Evolutionary conservation across 2,888 invertebrate species (phyloP).

Genomic region (Baronia brevicornis): DNA sequence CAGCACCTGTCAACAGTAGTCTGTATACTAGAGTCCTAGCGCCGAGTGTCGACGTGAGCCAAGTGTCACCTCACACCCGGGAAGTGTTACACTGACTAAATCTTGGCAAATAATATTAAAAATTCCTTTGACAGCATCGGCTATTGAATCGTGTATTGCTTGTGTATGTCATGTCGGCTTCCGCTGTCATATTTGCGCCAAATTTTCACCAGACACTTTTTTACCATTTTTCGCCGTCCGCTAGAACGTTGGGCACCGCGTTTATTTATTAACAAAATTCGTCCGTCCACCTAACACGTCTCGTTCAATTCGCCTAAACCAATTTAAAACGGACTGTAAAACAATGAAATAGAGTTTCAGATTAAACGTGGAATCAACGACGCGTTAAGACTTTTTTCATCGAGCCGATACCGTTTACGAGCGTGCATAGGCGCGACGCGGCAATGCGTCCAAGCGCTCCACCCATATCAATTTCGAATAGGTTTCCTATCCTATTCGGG

Average conservation of each 20-base stretch:
- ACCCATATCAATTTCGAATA: conserved; percentile 75
- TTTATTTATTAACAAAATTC: conserved; percentile 76
- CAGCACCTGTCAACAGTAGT: conserved; percentile 37
- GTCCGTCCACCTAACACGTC: conserved; percentile 58
- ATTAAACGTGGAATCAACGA: conserved; percentile 19
- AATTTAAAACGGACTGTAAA: conserved; percentile 30
- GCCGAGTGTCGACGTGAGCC: conserved; percentile 31
- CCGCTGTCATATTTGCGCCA: conserved; percentile 68
- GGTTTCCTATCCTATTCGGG: conserved; percentile 70
- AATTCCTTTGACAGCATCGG: conserved; percentile 65
- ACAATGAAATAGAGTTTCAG: conserved; percentile 33
- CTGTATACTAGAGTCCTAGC: conserved; percentile 32
- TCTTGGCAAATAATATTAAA: conserved; percentile 63
- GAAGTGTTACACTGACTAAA: conserved; percentile 35
- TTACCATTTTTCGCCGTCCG: conserved; percentile 53
- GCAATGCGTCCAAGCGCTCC: conserved; percentile 59
- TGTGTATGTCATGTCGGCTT: conserved; percentile 56
- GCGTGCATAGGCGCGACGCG: conserved; percentile 64
- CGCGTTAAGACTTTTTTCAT: conserved; percentile 36
- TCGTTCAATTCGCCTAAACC: conserved; percentile 21
- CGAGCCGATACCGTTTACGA: conserved; percentile 57
- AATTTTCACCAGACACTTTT: conserved; percentile 59
- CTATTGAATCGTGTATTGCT: conserved; percentile 68
- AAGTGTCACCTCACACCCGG: conserved; percentile 42
- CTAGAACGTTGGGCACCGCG: conserved; percentile 58